A percentile compares a stretch with the other conserved stretches of the same genome.
Evolutionary conservation across 2,888 invertebrate species (phyloP).

Genomic region (Heliconius erato): DNA sequence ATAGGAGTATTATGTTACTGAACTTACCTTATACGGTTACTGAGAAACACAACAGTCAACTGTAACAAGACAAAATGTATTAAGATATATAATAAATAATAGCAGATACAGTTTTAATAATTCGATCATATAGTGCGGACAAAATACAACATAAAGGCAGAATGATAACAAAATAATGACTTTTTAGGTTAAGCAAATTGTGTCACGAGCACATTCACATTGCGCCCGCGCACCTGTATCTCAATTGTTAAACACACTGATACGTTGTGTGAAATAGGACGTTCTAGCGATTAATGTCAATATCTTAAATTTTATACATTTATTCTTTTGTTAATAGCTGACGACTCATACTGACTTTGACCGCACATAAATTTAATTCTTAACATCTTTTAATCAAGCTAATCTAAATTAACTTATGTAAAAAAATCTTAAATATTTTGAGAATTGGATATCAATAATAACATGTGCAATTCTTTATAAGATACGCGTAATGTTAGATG

Average conservation of each 20-base stretch:
- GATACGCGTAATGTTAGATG: too few relatives aligned
- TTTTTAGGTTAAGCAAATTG: conserved; percentile 48
- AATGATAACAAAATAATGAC: conserved; percentile 40
- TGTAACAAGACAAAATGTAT: background rate
- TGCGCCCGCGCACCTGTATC: conserved; percentile 48
- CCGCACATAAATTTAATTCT: background rate
- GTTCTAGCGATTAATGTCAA: conserved; percentile 25
- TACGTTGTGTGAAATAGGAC: conserved; percentile 30
- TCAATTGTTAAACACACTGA: conserved; percentile 36
- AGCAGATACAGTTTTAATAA: background rate
- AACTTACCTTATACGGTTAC: conserved; percentile 7
- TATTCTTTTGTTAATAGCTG: background rate
- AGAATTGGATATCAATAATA: too few relatives aligned
- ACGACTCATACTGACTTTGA: background rate
- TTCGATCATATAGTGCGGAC: background rate
- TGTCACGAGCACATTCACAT: conserved; percentile 43
- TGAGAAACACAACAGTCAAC: conserved; percentile 6
- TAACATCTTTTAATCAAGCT: too few relatives aligned
- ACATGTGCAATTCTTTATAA: too few relatives aligned
- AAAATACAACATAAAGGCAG: conserved; percentile 12
- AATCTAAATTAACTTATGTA: too few relatives aligned
- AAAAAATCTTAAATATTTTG: too few relatives aligned
- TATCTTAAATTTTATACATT: background rate
- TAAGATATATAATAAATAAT: background rate
- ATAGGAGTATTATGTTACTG: background rate